Base-by-base conservation (phyloP, 2,888 invertebrate genomes). In the Gastracanthus pulcherrimus region DNA sequence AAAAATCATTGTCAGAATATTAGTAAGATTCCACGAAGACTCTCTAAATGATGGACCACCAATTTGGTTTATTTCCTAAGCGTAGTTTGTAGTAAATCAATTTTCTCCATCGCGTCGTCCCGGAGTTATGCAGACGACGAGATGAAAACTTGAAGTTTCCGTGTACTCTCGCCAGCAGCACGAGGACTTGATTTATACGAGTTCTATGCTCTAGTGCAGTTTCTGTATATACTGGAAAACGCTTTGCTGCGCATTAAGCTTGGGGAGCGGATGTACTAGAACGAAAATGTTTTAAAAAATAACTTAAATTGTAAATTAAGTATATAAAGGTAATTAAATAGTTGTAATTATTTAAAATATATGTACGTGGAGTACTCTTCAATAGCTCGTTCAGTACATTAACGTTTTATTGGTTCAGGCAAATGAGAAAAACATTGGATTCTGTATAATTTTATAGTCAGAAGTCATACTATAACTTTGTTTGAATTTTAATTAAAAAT, bases 71-170 rank as follows among this genome's bases (percentile, higher is more conserved):
- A 72, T 72, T 60, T 72, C 60, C 60, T 9, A 19, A 5, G n/a
- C 41, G 36, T 38, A 41, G 45, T 72, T 41, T 19, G 72, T 29
- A 19, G 72, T 60, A 72, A 72, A 60, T 60, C 72, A 58, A 60
- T 72, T 72, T 72, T n/a, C 60, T 26, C 23, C 29, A 16, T 60
- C 29, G 26, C 41, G 26, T 13, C 45, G 45, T 45, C 45, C 13
- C n/a, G 41, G 7, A 60, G 72, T 29, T 60, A 41, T 34, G 41
- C 60, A 60, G 41, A 29, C 60, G n/a, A 26, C 31, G n/a, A n/a
- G 31, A n/a, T 16, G 7, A 72, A n/a, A 72, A 60, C 41, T 72
- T 72, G 2, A 72, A 60, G 26, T 72, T 72, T 72, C 38, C 16
- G n/a, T n/a, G n/a, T n/a, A n/a, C n/a, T n/a, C n/a, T n/a, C n/a